phyloP scores from a whole-genome alignment of 2,113 vertebrate genomes.

The Mobula hypostoma region DNA sequence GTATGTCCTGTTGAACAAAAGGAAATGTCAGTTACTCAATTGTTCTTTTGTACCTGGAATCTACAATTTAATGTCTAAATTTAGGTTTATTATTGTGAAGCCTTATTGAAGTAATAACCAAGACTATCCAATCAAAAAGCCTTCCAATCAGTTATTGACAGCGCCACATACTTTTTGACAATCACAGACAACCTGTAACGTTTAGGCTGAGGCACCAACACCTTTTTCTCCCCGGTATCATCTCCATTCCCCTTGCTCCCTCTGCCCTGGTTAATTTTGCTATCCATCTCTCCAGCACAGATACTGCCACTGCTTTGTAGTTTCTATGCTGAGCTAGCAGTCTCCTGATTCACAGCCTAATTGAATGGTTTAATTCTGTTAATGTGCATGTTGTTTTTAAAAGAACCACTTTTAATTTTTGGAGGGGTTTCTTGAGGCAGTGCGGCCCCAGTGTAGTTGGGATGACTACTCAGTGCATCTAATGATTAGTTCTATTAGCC shows the following conservation, averaged over 20 bases:
- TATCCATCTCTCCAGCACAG: not conserved
- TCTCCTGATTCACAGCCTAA: no score
- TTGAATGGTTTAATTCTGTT: not conserved
- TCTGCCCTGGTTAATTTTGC: not conserved
- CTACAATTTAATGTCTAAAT: no score
- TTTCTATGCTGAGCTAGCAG: no score
- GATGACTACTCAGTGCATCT: not conserved
- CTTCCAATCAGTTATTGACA: not conserved
- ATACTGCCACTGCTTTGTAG: not conserved
- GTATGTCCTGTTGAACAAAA: slow-evolving; percentile 57
- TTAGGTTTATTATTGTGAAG: not conserved
- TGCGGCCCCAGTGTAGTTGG: not conserved
- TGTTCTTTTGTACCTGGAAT: not conserved
- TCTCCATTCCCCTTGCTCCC: not conserved
- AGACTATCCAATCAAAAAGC: not conserved
- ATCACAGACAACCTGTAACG: no score
- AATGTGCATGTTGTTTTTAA: not conserved
- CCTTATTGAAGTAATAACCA: not conserved
- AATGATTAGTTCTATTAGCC: not conserved
- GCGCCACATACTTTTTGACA: not conserved
- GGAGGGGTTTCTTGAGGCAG: not conserved
- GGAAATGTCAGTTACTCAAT: not conserved
- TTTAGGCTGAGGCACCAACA: not conserved
- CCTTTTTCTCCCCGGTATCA: not conserved
- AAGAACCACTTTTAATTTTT: not conserved